Base-by-base conservation (phyloP, 2,113 vertebrate species). In the Brachyhypopomus occidentalis region DNA sequence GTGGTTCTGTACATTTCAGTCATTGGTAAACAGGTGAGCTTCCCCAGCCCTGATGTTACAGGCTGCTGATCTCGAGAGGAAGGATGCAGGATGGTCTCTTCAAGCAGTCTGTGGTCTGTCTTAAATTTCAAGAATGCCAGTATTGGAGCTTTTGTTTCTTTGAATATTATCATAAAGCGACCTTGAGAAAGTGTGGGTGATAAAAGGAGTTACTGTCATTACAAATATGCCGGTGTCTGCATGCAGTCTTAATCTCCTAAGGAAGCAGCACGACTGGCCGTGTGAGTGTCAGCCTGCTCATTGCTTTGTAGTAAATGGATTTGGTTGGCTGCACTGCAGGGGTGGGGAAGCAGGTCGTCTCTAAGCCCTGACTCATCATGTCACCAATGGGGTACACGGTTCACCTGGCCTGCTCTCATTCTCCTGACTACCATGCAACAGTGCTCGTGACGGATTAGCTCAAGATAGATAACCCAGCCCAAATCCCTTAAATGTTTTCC, bases 371-470 rank as follows among this genome's bases (percentile, higher is more conserved):
- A 27, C 67, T 78, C 6, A 78, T 78, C 12, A 34, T 2, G 20
- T 4, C 11, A 52, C 19, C 48, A 30, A 6, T 74, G 16, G 20
- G n/a, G 48, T 23, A 5, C 45, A 52, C 2, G 45, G 45, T 52
- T 52, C 12, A 52, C 25, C 76, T 27, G 22, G 45, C n/a, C 64
- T 38, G 76, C 64, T 66, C 45, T 78, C 27, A 58, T 63, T 66
- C 1, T 12, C 25, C 4, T 45, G 11, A 23, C 11, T 56, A 20
- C 56, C n/a, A 55, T 16, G 30, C 45, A 22, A 16, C 25, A 55
- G 38, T 64, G 20, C 55, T 74, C 17, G 4, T 74, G 14, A 48
- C 6, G 25, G 38, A 73, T 73, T 55, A 52, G 45, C 14, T 17
- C 7, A 45, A 14, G 52, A 58, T 56, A 14, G 52, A 58, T 56